These are phyloP conservation scores for Okamejei kenojei DNA, from an alignment of 2,797 vertebrate genomes.

Conservation along the genomic window DNA sequence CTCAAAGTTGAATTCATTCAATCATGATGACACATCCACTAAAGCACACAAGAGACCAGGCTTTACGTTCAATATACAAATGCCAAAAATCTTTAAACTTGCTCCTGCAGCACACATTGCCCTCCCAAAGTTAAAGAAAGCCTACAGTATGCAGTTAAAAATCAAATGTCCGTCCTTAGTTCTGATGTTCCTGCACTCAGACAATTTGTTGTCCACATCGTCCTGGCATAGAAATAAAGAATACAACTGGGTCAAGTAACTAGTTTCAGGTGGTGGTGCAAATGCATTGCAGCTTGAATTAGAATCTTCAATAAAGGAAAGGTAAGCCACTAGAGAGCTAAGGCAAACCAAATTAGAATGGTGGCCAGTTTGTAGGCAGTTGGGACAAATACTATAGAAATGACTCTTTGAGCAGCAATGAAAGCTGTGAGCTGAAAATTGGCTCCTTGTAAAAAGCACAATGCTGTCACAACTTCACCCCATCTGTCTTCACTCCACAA, in stretches of 20 bases:
- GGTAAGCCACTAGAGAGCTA: neutral
- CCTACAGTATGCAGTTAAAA: neutral
- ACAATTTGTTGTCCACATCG: neutral
- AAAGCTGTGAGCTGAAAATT: neutral
- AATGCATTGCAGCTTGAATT: neutral
- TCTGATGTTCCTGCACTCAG: neutral
- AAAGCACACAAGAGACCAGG: too few relatives aligned
- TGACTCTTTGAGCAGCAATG: too few relatives aligned
- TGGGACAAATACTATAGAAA: neutral
- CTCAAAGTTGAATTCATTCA: too few relatives aligned
- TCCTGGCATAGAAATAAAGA: neutral
- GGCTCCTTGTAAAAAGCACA: neutral
- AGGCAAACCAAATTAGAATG: too few relatives aligned
- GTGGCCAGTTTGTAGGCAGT: neutral
- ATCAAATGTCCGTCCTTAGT: neutral
- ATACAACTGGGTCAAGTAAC: neutral
- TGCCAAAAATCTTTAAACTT: too few relatives aligned
- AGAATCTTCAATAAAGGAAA: neutral
- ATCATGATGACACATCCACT: too few relatives aligned
- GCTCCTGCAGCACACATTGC: too few relatives aligned
- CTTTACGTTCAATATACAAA: too few relatives aligned
- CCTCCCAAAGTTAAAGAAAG: neutral
- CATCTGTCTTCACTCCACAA: neutral
- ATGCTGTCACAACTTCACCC: too few relatives aligned
- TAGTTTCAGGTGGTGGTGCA: neutral